Evolutionary conservation across 1,140 invertebrate genomes (phyloP).

Genomic region (Tribolium castaneum): DNA sequence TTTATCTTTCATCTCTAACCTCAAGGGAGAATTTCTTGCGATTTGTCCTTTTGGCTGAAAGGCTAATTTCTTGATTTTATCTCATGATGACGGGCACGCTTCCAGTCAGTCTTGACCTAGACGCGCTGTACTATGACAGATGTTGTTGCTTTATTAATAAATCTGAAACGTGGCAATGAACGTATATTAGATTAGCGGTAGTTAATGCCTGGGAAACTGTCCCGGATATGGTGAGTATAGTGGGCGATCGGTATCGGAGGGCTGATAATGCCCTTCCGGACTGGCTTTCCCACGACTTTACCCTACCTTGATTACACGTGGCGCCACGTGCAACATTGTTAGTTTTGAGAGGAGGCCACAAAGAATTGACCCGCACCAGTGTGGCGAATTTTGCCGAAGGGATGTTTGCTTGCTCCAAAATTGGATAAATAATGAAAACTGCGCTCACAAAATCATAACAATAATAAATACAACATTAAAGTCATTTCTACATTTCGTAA

Average conservation of each 20-base stretch:
- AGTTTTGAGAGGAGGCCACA: neutral
- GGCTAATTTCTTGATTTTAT: too few species aligned
- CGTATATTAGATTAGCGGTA: conserved; percentile 25
- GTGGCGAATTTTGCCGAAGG: too few species aligned
- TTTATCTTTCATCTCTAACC: neutral
- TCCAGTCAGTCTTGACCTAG: neutral
- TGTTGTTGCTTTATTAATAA: conserved; percentile 15
- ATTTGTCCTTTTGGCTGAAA: neutral
- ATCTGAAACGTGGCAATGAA: neutral
- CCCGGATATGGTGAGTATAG: conserved; percentile 14
- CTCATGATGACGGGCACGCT: neutral
- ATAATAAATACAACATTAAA: too few species aligned
- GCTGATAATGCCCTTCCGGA: conserved; percentile 30
- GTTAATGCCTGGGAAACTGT: conserved; percentile 22
- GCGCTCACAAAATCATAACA: too few species aligned
- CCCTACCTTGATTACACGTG: conserved; percentile 26
- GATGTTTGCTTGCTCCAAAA: too few species aligned
- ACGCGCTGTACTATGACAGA: neutral
- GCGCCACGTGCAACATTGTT: conserved; percentile 18
- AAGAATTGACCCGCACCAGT: neutral
- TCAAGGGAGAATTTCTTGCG: neutral
- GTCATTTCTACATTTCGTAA: too few species aligned
- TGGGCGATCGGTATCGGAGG: conserved; percentile 27
- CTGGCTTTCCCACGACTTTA: conserved; percentile 22
- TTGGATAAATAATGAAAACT: too few species aligned